Conservation (phyloP, 2,888 invertebrate genomes). For the Ethmia dodecea region DNA sequence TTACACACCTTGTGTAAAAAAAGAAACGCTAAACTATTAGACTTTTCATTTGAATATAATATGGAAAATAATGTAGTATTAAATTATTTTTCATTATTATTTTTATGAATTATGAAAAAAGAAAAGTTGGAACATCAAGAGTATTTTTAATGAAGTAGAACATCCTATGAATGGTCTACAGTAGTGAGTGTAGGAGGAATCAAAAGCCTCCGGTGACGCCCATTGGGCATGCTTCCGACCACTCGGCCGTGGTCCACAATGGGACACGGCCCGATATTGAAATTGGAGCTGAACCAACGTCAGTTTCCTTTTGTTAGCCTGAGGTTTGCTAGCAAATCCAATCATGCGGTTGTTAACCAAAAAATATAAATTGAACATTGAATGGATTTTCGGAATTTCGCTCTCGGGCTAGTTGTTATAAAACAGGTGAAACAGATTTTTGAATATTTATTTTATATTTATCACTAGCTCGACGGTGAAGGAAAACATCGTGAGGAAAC, state of each 20-base stretch:
- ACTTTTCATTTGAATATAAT: too few species aligned
- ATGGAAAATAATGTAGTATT: too few species aligned
- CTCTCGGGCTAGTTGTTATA: too few species aligned
- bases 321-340: constrained; percentile 24
- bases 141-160: not conserved
- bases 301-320: constrained; percentile 32
- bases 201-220: constrained; percentile 43
- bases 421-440: too few species aligned
- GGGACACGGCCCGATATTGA: constrained; percentile 56
- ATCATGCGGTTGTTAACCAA: too few species aligned
- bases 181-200: constrained; percentile 24
- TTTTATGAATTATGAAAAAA: not conserved
- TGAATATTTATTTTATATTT: too few species aligned
- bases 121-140: not conserved
- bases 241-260: constrained; percentile 37
- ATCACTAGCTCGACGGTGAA: too few species aligned
- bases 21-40: too few species aligned
- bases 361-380: too few species aligned
- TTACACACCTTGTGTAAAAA: too few species aligned
- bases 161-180: not conserved
- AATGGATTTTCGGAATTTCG: too few species aligned
- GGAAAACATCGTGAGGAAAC: too few species aligned
- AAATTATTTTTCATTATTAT: not conserved
- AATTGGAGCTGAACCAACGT: constrained; percentile 56
- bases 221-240: constrained; percentile 58